These are phyloP conservation scores for Scylla paramamosain DNA, from an alignment of 1,140 invertebrate species.

Conservation along the genomic window DNA sequence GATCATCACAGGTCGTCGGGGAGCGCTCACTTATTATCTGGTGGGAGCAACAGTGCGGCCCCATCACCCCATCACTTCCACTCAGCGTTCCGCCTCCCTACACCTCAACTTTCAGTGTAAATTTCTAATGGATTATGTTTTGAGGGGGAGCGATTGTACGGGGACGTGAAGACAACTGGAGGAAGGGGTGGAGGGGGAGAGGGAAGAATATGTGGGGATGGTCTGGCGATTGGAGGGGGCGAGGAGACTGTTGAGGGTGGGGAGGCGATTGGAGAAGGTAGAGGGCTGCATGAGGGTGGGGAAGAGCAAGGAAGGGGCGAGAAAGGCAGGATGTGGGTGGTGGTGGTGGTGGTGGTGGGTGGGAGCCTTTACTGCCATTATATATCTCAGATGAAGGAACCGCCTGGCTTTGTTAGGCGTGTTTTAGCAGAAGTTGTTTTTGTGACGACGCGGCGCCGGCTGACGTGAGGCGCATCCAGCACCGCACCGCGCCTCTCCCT, in stretches of 20 bases:
- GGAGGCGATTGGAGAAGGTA: too few species aligned
- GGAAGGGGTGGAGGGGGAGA: too few species aligned
- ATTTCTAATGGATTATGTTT: background rate
- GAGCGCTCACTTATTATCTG: background rate
- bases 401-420: background rate
- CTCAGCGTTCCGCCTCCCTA: background rate
- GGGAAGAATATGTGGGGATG: too few species aligned
- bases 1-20: too few species aligned
- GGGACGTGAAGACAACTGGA: too few species aligned
- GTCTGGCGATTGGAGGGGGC: too few species aligned
- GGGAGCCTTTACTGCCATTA: background rate
- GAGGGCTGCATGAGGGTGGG: background rate
- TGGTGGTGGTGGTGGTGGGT: background rate
- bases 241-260: too few species aligned
- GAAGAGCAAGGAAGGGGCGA: background rate
- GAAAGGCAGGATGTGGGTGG: background rate
- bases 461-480: conserved; percentile 8
- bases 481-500: background rate
- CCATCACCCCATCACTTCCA: background rate
- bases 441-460: background rate
- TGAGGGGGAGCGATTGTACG: background rate
- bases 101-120: background rate
- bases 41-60: background rate
- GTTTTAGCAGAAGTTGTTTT: background rate
- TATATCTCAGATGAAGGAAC: background rate